Evolutionary conservation across 2,797 vertebrate genomes (phyloP), one percentile per base, ranked within the genome.

Genomic region (Diglossa cyanea): DNA sequence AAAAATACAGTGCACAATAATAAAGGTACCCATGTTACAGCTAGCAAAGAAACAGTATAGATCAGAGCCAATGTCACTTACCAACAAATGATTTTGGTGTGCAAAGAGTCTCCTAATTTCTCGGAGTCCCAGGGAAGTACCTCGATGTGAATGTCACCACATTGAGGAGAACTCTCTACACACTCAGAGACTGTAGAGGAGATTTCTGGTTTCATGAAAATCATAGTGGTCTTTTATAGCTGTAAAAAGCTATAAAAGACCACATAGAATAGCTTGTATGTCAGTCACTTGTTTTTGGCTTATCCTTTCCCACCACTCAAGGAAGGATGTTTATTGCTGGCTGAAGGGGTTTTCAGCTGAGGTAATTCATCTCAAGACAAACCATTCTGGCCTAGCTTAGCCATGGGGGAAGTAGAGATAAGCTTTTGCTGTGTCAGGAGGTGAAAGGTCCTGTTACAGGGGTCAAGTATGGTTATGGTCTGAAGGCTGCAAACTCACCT

Each of bases 131-230:
- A 12, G n/a, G 17, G 11, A 23, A 37, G 11, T 37, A 53, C 37
- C 55, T 37, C 0, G 0, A 37, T 53, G 17, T 37, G 17, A 61
- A 37, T 0, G 0, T 26, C 28, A n/a, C 39, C 39, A 26, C 2
- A 1, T 21, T 0, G 1, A 45, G 26, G 40, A 61, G 47, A 61
- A 23, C 11, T 26, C 14, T 57, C 26, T 61, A 28, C 28, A 45
- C 26, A 45, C 11, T 44, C 39, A 37, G 21, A 44, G 26, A 37
- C 9, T 21, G 11, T 26, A 20, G 13, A n/a, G 40, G 47, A 37
- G 14, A 81, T 45, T 53, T 53, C 28, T 53, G 39, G 42, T 81
- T 44, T 61, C 2, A 44, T n/a, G 14, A 53, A 70, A 71, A 26
- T 26, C 23, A 12, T 28, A 15, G n/a, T 45, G 47, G 39, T 53